These are phyloP conservation scores for Willisornis vidua DNA, from an alignment of 2,113 vertebrate genomes.

Conservation along the genomic window DNA sequence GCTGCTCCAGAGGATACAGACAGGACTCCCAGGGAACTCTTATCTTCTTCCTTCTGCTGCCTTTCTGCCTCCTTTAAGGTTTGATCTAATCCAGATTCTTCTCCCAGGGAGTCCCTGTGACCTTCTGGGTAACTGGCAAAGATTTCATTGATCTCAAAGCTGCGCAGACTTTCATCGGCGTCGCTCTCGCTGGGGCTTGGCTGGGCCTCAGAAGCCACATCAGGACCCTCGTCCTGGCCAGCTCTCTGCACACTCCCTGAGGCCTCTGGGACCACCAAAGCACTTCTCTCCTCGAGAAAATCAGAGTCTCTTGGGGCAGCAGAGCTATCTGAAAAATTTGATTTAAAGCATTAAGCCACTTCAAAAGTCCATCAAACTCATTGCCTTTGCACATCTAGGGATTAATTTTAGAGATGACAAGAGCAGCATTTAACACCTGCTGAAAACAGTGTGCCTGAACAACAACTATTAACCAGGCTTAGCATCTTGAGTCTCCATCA, in stretches of 20 bases:
- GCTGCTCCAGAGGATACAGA: background rate
- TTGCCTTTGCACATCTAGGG: background rate
- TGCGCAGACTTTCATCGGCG: slow-evolving; percentile 60
- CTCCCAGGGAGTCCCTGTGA: background rate
- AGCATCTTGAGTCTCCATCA: background rate
- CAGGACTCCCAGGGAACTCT: background rate
- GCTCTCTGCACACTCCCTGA: background rate
- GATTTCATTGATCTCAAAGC: slow-evolving; percentile 76
- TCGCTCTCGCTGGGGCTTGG: background rate
- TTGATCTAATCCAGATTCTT: background rate
- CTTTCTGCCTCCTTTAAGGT: background rate
- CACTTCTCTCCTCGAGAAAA: background rate
- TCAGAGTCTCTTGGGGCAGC: background rate
- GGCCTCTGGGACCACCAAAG: background rate
- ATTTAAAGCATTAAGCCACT: background rate
- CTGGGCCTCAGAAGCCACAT: background rate
- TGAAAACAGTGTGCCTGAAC: background rate
- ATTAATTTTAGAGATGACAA: background rate
- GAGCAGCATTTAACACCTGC: background rate
- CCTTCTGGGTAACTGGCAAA: slow-evolving; percentile 52
- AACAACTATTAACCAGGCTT: background rate
- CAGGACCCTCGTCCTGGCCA: background rate
- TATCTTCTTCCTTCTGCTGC: background rate
- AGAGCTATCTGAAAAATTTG: slow-evolving; percentile 2
- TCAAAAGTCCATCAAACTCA: background rate